Base-by-base conservation (phyloP, 2,797 vertebrate species). In the Lepus townsendii region DNA sequence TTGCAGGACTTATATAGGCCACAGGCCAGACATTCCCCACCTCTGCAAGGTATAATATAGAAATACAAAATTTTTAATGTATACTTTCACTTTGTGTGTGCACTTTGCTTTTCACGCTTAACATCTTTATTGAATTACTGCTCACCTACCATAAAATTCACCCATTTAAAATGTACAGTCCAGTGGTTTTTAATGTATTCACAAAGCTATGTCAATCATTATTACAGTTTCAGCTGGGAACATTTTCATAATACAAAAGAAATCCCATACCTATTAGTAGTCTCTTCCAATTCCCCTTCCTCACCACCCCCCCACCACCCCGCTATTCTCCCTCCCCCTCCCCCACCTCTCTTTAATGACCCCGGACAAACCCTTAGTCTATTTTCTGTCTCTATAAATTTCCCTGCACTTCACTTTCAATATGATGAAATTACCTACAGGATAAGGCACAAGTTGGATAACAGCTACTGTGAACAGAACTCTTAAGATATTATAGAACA, bases 401-500 rank as follows among this genome's bases (percentile, higher is more conserved):
- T 22, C 10, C 2, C 17, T 62, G 57, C 13, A 88, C 13, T 80
- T 78, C 66, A 83, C 35, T 80, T 79, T 71, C 52, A 78, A 19
- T 7, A 22, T 88, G 12, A 91, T 54, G 32, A 38, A 3, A 11
- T 75, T 38, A 82, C 19, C 54, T 69, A 16, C 8, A 62, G 9
- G 32, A 65, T 65, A 88, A 52, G 52, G 86, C 24, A 77, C 72
- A 71, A 79, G 72, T 62, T 76, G 68, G 12, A n/a, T 54, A 72
- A 78, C 11, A 80, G 27, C 54, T 57, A 66, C 54, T 50, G 90
- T 65, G 47, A 95, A 91, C 27, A 69, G 16, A 86, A 87, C n/a
- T 83, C 62, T 86, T 85, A 82, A 88, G 95, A 92, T 35, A 82
- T 50, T 71, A 60, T 62, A 47, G 88, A 92, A 83, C 24, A 8